Conservation (phyloP, 2,797 vertebrate genomes). For the Chrosomus eos region DNA sequence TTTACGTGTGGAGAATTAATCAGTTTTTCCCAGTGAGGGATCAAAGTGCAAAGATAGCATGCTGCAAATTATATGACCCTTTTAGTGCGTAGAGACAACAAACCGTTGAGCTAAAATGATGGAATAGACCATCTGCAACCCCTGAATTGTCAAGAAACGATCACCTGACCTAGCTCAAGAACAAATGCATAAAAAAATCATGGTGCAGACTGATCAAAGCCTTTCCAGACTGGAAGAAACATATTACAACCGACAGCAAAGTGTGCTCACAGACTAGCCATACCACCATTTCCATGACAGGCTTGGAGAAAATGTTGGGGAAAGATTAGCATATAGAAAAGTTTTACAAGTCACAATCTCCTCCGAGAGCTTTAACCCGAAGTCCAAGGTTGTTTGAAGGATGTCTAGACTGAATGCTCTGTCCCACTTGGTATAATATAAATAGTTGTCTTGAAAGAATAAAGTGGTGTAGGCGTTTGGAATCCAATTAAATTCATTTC, state of each 20-base stretch:
- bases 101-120: not conserved
- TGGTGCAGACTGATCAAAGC: not conserved
- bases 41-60: constrained; percentile 18
- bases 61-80: not conserved
- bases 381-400: not conserved
- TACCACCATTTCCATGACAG: constrained; percentile 16
- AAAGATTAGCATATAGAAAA: constrained; percentile 10
- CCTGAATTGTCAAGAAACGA: not conserved
- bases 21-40: not conserved
- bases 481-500: not conserved
- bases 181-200: not conserved
- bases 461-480: not conserved
- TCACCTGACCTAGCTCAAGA: not conserved
- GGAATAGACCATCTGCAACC: not conserved
- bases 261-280: not conserved
- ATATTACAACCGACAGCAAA: not conserved
- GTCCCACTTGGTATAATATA: not conserved
- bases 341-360: not conserved
- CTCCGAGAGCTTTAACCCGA: not conserved
- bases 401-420: not conserved
- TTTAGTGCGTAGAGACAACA: not conserved
- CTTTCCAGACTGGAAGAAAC: not conserved
- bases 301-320: not conserved
- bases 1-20: not conserved
- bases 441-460: constrained; percentile 2